phyloP scores from a whole-genome alignment of 2,888 invertebrate genomes.

The Eupithecia exiguata region DNA sequence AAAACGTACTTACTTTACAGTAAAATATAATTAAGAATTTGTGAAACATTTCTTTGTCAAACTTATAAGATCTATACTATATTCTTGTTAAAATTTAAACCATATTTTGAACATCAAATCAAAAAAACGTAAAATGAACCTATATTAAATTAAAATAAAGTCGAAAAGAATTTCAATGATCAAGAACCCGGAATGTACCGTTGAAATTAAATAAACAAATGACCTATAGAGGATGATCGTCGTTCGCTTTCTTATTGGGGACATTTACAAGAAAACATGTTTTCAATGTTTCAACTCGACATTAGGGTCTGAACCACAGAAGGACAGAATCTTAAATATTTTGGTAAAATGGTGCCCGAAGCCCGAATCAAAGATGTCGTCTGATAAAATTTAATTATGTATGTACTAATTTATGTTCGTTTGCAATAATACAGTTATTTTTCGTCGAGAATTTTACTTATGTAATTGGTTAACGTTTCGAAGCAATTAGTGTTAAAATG shows the following conservation, averaged over 20 bases:
- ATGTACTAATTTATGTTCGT: background rate
- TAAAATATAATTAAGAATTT: background rate
- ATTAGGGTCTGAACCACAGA: conserved; percentile 7
- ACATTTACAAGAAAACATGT: conserved; percentile 29
- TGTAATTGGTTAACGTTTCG: background rate
- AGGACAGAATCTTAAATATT: background rate
- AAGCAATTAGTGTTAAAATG: background rate
- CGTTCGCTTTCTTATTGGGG: conserved; percentile 23
- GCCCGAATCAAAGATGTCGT: conserved; percentile 1
- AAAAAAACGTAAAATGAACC: background rate
- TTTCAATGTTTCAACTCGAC: conserved; percentile 8
- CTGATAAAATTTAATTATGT: conserved; percentile 7
- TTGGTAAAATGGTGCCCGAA: background rate
- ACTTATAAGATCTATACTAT: background rate
- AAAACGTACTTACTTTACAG: background rate
- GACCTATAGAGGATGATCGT: conserved; percentile 8
- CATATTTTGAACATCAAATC: background rate
- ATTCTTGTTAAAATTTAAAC: background rate
- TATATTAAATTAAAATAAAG: background rate
- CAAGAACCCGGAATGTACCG: conserved; percentile 6
- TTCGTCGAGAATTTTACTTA: background rate
- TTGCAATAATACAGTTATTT: background rate
- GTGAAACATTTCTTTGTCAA: background rate
- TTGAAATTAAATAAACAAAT: conserved; percentile 23
- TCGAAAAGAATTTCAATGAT: background rate